Percentiles rank a stretch among this genome's conserved stretches.
These are phyloP conservation scores for Halcyon smyrnensis DNA, from an alignment of 2,797 vertebrate species.

Conservation along the genomic window DNA sequence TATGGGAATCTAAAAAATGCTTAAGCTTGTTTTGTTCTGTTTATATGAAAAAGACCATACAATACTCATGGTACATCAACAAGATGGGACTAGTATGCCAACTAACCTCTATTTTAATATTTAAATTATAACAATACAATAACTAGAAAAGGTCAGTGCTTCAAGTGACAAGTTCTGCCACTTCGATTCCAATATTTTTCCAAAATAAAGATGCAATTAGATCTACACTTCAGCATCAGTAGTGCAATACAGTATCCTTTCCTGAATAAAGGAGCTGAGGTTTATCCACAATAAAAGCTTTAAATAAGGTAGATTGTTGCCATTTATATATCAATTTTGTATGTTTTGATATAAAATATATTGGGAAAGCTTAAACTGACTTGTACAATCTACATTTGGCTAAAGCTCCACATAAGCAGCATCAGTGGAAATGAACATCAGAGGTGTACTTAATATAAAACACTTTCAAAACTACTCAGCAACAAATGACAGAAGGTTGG, in stretches of 20 bases:
- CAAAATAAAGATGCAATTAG: slow-evolving; percentile 77
- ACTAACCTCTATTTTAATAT: slow-evolving; percentile 79
- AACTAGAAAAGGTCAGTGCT: slow-evolving; percentile 81
- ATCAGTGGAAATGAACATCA: slow-evolving; percentile 75
- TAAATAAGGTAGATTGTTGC: slow-evolving; percentile 80
- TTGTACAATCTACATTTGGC: slow-evolving; percentile 78
- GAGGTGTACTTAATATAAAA: slow-evolving; percentile 75
- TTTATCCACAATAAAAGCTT: slow-evolving; percentile 80
- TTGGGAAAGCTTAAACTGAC: slow-evolving; percentile 77
- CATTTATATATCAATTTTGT: slow-evolving; percentile 74
- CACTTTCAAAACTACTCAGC: slow-evolving; percentile 79
- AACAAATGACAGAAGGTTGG: slow-evolving; percentile 78
- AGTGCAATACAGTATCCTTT: slow-evolving; percentile 80
- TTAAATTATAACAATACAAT: slow-evolving; percentile 80
- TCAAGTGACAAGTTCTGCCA: slow-evolving; percentile 68
- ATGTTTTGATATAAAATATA: slow-evolving; percentile 78
- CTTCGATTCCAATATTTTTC: slow-evolving; percentile 72
- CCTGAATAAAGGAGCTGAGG: slow-evolving; percentile 78
- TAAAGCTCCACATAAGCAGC: slow-evolving; percentile 80
- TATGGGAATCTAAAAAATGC: neutral
- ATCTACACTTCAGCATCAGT: slow-evolving; percentile 77
- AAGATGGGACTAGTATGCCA: slow-evolving; percentile 70
- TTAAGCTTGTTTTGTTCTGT: neutral
- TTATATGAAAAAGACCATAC: slow-evolving; percentile 53
- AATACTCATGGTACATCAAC: slow-evolving; percentile 69